A percentile compares a stretch with the other conserved stretches of the same genome.
Evolutionary conservation across 2,113 vertebrate species (phyloP).

Genomic region (Lamprotornis superbus): DNA sequence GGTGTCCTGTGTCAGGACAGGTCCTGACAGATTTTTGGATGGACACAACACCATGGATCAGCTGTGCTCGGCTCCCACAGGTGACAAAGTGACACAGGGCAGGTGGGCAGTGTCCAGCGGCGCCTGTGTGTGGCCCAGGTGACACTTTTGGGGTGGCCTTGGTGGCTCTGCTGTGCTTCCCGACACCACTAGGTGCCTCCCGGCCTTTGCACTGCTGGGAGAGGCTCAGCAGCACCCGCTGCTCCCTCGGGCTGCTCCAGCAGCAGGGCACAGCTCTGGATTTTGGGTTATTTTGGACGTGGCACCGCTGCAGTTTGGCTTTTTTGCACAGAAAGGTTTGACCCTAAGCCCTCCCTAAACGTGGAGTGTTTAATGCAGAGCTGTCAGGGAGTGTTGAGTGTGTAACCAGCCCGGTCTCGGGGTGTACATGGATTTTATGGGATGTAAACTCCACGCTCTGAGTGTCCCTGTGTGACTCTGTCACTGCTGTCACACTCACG

Average conservation of each 20-base stretch:
- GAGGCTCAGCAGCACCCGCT: background rate
- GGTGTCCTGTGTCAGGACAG: background rate
- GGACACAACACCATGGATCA: rapidly evolving
- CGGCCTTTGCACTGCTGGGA: conserved; percentile 38
- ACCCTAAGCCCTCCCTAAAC: rapidly evolving
- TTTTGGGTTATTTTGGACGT: rapidly evolving
- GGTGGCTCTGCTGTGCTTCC: conserved; percentile 42
- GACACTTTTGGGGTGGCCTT: conserved; percentile 37
- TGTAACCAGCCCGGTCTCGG: background rate
- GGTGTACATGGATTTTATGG: background rate
- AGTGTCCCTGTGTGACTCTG: background rate
- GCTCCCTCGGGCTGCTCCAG: background rate
- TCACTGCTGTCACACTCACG: background rate
- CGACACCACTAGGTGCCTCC: conserved; percentile 49
- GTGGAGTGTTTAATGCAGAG: background rate
- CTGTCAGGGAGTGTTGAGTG: background rate
- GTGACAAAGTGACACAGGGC: rapidly evolving
- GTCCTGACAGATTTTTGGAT: rapidly evolving
- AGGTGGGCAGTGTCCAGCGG: background rate
- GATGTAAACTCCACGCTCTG: background rate
- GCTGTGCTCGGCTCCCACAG: rapidly evolving
- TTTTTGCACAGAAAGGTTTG: background rate
- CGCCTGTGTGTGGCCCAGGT: background rate
- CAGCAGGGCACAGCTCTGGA: rapidly evolving
- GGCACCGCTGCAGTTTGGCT: background rate